phyloP scores from a whole-genome alignment of 2,797 vertebrate genomes.

The Gallinago solitaria region DNA sequence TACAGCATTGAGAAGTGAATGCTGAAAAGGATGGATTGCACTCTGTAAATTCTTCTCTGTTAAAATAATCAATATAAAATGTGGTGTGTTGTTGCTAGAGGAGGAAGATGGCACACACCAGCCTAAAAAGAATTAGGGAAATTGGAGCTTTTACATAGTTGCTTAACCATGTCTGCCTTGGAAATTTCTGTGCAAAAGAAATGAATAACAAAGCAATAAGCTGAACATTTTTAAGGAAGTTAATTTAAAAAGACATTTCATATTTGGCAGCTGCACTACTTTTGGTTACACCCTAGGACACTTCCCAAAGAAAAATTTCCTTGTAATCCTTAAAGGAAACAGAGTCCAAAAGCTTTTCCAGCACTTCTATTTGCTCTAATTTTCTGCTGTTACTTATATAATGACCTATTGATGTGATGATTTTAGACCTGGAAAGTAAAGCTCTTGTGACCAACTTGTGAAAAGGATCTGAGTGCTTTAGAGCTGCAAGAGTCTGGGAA shows the following conservation, averaged over 20 bases:
- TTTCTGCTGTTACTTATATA: conserved; percentile 33
- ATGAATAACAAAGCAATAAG: not conserved
- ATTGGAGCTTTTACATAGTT: not conserved
- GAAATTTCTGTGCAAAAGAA: not conserved
- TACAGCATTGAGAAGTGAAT: not conserved
- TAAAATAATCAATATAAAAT: conserved; percentile 7
- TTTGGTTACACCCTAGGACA: not conserved
- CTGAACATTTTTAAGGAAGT: not conserved
- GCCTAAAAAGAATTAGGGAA: not conserved
- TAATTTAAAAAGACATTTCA: conserved; percentile 10
- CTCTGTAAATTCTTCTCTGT: conserved; percentile 9
- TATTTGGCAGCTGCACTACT: conserved; percentile 16
- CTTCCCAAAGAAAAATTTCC: not conserved
- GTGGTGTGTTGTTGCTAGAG: not conserved
- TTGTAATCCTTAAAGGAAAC: conserved; percentile 24
- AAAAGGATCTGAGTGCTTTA: not conserved
- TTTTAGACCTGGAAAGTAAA: conserved; percentile 18
- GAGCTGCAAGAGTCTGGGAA: not conserved
- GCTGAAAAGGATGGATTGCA: not conserved
- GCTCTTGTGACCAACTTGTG: not conserved
- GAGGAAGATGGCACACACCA: not conserved
- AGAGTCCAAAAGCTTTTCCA: conserved; percentile 16
- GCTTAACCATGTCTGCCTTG: not conserved
- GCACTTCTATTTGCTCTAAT: conserved; percentile 5
- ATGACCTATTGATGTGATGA: conserved; percentile 34